These are phyloP conservation scores for Cremastobaeus sp. DNA, from an alignment of 2,888 invertebrate species.

Conservation along the genomic window DNA sequence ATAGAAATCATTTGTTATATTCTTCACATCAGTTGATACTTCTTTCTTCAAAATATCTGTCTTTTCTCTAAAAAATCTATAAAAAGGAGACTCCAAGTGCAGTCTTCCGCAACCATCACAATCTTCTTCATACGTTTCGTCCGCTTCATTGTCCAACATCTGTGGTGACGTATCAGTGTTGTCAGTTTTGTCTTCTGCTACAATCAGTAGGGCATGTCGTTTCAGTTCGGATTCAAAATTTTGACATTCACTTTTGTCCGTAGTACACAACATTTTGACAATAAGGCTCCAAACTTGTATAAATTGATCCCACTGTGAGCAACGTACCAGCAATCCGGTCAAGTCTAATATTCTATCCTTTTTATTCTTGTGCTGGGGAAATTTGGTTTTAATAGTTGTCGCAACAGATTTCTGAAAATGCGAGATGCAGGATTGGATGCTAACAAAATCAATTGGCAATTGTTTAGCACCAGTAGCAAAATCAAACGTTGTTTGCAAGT, in stretches of 20 bases:
- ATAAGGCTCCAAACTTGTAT: no score
- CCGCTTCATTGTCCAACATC: background rate
- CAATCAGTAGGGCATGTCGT: no score
- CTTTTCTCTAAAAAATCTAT: background rate
- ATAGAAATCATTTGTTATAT: background rate
- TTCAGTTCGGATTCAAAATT: no score
- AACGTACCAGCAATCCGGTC: background rate
- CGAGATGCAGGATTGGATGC: background rate
- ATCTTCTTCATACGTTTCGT: background rate
- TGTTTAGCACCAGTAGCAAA: background rate
- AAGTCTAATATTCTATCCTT: background rate
- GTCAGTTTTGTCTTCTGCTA: background rate
- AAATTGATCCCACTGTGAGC: background rate
- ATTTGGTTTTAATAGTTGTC: background rate
- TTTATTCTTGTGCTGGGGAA: background rate
- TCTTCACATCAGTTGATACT: background rate
- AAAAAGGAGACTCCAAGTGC: background rate
- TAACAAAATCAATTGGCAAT: background rate
- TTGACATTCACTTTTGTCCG: no score
- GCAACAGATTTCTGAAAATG: background rate
- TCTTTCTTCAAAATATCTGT: background rate
- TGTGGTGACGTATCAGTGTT: background rate
- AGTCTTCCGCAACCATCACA: background rate
- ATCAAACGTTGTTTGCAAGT: background rate
- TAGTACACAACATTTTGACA: no score